Conservation (phyloP, 2,888 invertebrate genomes). For the Sclerodermus sp. region DNA sequence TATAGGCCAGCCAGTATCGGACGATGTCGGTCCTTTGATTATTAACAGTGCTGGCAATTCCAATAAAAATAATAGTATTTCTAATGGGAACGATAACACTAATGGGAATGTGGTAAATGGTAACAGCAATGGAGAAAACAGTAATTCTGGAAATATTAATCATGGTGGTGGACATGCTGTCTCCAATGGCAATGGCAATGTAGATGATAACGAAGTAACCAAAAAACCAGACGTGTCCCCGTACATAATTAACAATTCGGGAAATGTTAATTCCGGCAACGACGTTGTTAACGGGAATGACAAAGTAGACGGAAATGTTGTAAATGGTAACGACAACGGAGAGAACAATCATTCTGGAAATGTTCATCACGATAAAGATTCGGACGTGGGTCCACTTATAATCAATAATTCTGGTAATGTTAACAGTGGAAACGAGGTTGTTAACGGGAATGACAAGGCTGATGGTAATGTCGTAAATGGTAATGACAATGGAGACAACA, state of each 20-base stretch:
- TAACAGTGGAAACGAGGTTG: slow-evolving; percentile 9
- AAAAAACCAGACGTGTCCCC: background rate
- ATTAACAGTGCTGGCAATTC: slow-evolving; percentile 10
- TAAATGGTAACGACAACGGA: slow-evolving; percentile 14
- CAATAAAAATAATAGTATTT: slow-evolving; percentile 9
- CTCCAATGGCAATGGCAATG: slow-evolving; percentile 4
- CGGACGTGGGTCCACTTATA: background rate
- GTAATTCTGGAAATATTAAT: background rate
- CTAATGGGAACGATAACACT: slow-evolving; percentile 9
- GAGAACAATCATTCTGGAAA: slow-evolving; percentile 6
- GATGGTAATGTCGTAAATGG: slow-evolving; percentile 14
- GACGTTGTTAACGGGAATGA: slow-evolving; percentile 12
- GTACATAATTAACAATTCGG: slow-evolving; percentile 4
- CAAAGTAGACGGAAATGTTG: slow-evolving; percentile 6
- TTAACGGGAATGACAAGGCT: slow-evolving; percentile 9
- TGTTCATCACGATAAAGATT: background rate
- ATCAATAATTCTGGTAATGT: slow-evolving; percentile 12
- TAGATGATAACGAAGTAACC: background rate
- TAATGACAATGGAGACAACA: slow-evolving; percentile 5
- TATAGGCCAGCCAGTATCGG: too few species aligned
- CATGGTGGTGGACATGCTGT: too few species aligned
- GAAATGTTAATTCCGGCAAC: slow-evolving; percentile 4
- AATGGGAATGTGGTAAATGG: slow-evolving; percentile 14
- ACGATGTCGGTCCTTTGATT: too few species aligned
- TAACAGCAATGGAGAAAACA: slow-evolving; percentile 8